phyloP scores from a whole-genome alignment of 2,113 vertebrate genomes.

The Apistogramma diplotaenia region DNA sequence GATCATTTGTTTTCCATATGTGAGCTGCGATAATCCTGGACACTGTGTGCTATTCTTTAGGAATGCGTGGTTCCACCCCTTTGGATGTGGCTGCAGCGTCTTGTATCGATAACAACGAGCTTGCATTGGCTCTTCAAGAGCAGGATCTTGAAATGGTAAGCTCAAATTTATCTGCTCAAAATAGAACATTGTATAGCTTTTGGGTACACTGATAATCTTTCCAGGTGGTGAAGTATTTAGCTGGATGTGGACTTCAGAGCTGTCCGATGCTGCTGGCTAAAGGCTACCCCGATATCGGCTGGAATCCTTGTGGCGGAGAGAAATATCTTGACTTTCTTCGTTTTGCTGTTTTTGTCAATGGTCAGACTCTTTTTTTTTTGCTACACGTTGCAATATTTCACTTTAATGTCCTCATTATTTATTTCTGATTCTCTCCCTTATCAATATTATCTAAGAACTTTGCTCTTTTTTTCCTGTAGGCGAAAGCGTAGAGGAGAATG shows the following conservation, averaged over 20 bases:
- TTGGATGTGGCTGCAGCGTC: constrained; percentile 92
- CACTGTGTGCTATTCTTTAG: constrained; percentile 57
- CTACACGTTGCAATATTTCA: not conserved
- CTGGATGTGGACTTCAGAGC: constrained; percentile 90
- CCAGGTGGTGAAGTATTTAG: constrained; percentile 90
- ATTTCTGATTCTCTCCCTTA: not conserved
- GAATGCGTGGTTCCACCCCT: constrained; percentile 92
- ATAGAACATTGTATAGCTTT: not conserved
- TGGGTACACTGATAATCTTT: not conserved
- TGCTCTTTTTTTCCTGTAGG: constrained; percentile 61
- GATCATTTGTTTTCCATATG: not conserved
- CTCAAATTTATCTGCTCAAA: not conserved
- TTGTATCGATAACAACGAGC: constrained; percentile 93
- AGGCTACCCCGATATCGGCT: constrained; percentile 91
- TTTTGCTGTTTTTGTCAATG: constrained; percentile 92
- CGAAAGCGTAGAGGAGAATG: constrained; percentile 92
- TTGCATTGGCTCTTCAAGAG: constrained; percentile 90
- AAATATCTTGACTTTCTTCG: constrained; percentile 92
- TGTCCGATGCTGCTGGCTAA: constrained; percentile 90
- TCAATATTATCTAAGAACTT: not conserved
- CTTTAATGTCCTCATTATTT: not conserved
- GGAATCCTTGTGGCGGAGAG: constrained; percentile 93
- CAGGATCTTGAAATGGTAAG: constrained; percentile 92
- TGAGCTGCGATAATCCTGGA: not conserved
- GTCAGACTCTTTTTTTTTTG: constrained; percentile 64